Evolutionary conservation across 2,888 invertebrate species (phyloP), one percentile per base, ranked within the genome.

Genomic region (Crossocerus cetratus): DNA sequence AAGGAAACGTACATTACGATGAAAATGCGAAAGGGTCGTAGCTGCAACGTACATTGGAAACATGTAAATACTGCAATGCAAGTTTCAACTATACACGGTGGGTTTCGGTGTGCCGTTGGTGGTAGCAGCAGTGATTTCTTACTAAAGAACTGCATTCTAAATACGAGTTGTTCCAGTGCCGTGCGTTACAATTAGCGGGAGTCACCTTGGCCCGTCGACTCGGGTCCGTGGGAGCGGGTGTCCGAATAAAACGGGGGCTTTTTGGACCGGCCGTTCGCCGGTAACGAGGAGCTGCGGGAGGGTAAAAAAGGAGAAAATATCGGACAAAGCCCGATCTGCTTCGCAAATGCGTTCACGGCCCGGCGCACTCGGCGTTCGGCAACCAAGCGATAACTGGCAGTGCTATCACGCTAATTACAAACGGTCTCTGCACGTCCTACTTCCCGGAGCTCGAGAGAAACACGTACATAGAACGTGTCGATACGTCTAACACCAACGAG

Each of bases 251-350:
- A 32, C 69, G 57, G 56, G 60, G 65, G 60, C 43, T 61, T 69
- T 72, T 69, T 14, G 61, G 61, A 23, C 43, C 16, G 14, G 23
- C 57, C 53, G 64, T 61, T 69, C 69, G 69, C 53, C 55, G 43
- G 64, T 69, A 61, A 72, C 72, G 57, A 57, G 56, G 42, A 20
- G 16, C 8, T n/a, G 16, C 32, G 11, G 62, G 11, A n/a, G 22
- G 42, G 45, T 16, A 44, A 44, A 20, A 62, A 32, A 53, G 20
- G 55, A 55, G n/a, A 55, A 49, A 60, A 16, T 3, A 5, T 45
- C 56, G 21, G 55, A 22, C 55, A 49, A 49, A 49, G 16, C 49
- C 11, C 22, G 57, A 68, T 62, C 45, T 58, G 22, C 42, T 45
- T 21, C 3, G 45, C 23, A 60, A 56, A 49, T 49, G 49, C 49